These are phyloP conservation scores for Cyprinodon brontotheroides DNA, from an alignment of 2,113 vertebrate genomes.

Conservation along the genomic window DNA sequence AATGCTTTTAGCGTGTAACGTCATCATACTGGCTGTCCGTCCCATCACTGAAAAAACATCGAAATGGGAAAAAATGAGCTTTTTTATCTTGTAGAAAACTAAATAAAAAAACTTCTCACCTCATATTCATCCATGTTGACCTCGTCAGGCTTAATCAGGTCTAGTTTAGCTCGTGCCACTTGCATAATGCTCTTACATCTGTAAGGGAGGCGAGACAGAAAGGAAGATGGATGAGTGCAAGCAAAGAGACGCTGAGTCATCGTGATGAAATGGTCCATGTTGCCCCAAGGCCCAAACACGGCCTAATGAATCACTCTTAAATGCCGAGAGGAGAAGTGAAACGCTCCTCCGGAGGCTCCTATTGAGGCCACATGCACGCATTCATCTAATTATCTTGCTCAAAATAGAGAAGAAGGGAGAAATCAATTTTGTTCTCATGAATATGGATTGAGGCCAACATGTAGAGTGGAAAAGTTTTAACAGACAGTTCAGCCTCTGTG, in stretches of 20 bases:
- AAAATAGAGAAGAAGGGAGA: constrained; percentile 75
- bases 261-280: constrained; percentile 45
- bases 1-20: too few relatives aligned
- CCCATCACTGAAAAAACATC: neutral
- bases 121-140: constrained; percentile 96
- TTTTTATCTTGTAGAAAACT: neutral
- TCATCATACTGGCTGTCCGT: too few relatives aligned
- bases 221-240: constrained; percentile 32
- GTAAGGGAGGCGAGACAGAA: constrained; percentile 37
- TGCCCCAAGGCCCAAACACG: constrained; percentile 59
- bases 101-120: constrained; percentile 74
- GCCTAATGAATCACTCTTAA: constrained; percentile 79
- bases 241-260: constrained; percentile 48
- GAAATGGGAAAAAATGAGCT: neutral
- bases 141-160: constrained; percentile 95
- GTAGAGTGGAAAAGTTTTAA: constrained; percentile 57
- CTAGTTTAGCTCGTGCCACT: constrained; percentile 94
- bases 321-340: constrained; percentile 75
- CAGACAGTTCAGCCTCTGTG: constrained; percentile 15
- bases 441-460: constrained; percentile 74
- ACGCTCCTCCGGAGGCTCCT: constrained; percentile 68
- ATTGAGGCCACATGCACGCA: constrained; percentile 70
- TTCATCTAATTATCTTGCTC: constrained; percentile 78
- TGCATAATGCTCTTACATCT: constrained; percentile 98
- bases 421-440: constrained; percentile 78